A percentile compares a stretch with the other conserved stretches of the same genome.
Conservation (phyloP, 2,888 invertebrate genomes). For the Ochropacha duplaris region DNA sequence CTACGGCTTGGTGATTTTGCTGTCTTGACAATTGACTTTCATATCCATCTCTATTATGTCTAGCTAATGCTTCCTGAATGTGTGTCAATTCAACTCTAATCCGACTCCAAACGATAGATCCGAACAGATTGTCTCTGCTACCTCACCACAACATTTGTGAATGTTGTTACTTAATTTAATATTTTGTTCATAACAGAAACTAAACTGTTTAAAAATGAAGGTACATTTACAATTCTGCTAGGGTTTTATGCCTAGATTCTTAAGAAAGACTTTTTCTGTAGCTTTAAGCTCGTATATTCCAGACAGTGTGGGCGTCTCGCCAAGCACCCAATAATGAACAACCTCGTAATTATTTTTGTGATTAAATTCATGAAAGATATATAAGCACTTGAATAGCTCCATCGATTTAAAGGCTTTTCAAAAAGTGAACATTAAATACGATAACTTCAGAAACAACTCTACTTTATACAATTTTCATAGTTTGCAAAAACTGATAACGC, state of each 20-base stretch:
- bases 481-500: too few relatives aligned
- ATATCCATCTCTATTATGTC: background rate
- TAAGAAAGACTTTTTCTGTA: background rate
- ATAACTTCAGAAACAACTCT: too few relatives aligned
- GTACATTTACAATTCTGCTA: background rate
- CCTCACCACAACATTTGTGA: too few relatives aligned
- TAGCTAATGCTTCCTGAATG: background rate
- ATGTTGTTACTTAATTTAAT: background rate
- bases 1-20: background rate
- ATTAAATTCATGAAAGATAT: background rate
- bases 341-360: background rate
- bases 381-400: background rate
- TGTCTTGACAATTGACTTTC: background rate
- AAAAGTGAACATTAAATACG: too few relatives aligned
- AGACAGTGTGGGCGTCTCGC: constrained; percentile 1
- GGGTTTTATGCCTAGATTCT: background rate
- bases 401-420: background rate
- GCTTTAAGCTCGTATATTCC: background rate
- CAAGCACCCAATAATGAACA: background rate
- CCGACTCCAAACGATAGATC: too few relatives aligned
- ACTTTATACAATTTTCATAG: too few relatives aligned
- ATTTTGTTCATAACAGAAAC: background rate
- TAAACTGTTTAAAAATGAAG: background rate
- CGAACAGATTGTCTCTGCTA: too few relatives aligned
- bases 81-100: background rate